Conservation (phyloP, 2,113 vertebrate species). For the Chamaea fasciata region DNA sequence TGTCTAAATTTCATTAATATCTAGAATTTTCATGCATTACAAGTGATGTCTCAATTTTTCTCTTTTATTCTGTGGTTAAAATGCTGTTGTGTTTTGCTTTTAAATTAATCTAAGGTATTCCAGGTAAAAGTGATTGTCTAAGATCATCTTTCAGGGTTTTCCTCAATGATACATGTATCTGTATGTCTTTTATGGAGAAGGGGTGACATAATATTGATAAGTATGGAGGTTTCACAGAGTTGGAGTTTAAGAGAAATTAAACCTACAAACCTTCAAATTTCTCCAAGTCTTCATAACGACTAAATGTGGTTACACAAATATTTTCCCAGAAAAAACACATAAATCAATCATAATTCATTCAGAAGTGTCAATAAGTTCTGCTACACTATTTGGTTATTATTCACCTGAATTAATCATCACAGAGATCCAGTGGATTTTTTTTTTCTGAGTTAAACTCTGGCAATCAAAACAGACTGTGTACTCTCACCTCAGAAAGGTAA, state of each 20-base stretch:
- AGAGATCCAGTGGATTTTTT: background rate
- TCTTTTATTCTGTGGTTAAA: background rate
- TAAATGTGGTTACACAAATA: background rate
- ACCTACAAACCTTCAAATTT: background rate
- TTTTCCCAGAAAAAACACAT: background rate
- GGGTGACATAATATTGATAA: background rate
- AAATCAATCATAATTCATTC: background rate
- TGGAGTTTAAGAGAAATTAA: background rate
- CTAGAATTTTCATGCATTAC: background rate
- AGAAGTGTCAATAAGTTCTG: background rate
- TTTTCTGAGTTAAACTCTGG: background rate
- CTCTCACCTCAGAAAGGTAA: background rate
- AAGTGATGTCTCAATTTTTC: background rate
- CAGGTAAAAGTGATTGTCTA: background rate
- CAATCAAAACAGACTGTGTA: background rate
- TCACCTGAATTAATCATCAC: background rate
- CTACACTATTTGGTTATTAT: background rate
- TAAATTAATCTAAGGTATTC: background rate
- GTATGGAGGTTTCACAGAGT: background rate
- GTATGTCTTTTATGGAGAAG: background rate
- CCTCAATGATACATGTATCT: background rate
- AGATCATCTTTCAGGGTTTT: background rate
- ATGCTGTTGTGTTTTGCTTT: background rate
- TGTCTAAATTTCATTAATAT: background rate
- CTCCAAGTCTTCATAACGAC: background rate